Conservation (phyloP, 2,113 vertebrate species). For the Eleginops maclovinus region DNA sequence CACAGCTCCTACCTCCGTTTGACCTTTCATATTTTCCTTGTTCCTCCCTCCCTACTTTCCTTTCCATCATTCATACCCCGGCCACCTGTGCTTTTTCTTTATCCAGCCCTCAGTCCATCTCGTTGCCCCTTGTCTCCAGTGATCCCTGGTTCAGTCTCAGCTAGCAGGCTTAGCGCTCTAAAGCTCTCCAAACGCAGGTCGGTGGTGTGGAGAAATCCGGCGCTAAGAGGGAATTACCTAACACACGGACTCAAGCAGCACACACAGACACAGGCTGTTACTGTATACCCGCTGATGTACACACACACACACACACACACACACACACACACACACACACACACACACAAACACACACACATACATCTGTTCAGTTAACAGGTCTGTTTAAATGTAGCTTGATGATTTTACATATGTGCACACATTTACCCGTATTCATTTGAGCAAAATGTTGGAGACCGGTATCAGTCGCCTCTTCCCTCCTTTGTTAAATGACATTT, state of each 20-base stretch:
- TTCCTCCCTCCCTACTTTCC: slow-evolving; percentile 27
- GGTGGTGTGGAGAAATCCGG: slow-evolving; percentile 69
- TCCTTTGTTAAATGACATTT: slow-evolving; percentile 73
- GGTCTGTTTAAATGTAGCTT: not conserved
- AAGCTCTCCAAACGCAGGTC: slow-evolving; percentile 67
- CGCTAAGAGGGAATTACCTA: slow-evolving; percentile 75
- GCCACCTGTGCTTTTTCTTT: slow-evolving; percentile 5
- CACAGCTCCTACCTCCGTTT: slow-evolving; percentile 21
- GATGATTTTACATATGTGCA: not conserved
- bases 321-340: not conserved
- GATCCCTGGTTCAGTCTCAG: slow-evolving; percentile 76
- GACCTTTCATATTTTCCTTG: slow-evolving; percentile 50
- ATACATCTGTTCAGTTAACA: too few species aligned
- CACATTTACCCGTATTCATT: not conserved
- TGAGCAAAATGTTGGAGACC: slow-evolving; percentile 9
- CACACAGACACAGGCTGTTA: slow-evolving; percentile 12
- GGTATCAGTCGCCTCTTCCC: slow-evolving; percentile 38
- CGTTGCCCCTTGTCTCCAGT: slow-evolving; percentile 55
- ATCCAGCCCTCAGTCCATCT: slow-evolving; percentile 38
- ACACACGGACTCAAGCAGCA: slow-evolving; percentile 47
- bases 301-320: not conserved
- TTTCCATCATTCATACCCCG: slow-evolving; percentile 45
- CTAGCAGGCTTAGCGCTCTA: slow-evolving; percentile 70
- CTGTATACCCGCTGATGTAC: not conserved
- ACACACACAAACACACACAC: not conserved